Conservation (phyloP, 2,888 invertebrate species). For the Listrodromus nycthemerus region DNA sequence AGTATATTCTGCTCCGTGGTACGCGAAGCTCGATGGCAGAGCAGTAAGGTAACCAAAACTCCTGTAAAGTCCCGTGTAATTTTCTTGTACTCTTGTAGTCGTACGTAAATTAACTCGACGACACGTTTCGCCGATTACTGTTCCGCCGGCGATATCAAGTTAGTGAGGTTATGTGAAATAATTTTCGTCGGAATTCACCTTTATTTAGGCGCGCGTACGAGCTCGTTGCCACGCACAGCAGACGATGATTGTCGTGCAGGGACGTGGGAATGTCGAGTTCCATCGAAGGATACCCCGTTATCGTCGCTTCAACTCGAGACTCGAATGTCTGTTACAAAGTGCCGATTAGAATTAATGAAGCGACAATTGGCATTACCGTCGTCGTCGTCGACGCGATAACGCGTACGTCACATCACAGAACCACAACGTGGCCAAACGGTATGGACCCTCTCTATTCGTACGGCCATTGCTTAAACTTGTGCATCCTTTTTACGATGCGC, state of each 20-base stretch:
- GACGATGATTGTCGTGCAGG: slow-evolving; percentile 62
- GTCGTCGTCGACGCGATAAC: slow-evolving; percentile 29
- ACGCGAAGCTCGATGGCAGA: neutral
- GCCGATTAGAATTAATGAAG: slow-evolving; percentile 78
- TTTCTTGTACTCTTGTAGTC: neutral
- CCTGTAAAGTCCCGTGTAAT: neutral
- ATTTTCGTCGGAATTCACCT: neutral
- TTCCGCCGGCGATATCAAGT: neutral
- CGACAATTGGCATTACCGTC: slow-evolving; percentile 77
- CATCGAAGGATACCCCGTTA: slow-evolving; percentile 61
- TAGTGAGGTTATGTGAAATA: neutral
- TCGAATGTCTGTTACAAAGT: slow-evolving; percentile 64
- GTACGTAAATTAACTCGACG: neutral
- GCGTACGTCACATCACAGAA: slow-evolving; percentile 32
- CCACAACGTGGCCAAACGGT: slow-evolving; percentile 54
- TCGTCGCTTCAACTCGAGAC: slow-evolving; percentile 51
- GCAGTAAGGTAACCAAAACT: neutral
- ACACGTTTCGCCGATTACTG: neutral
- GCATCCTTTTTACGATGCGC: slow-evolving; percentile 72
- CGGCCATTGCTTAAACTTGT: slow-evolving; percentile 65
- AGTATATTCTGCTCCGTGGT: neutral
- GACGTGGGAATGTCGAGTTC: slow-evolving; percentile 45
- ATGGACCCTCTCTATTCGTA: slow-evolving; percentile 69
- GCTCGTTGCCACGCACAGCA: neutral
- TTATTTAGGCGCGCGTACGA: slow-evolving; percentile 1